Evolutionary conservation across 2,888 invertebrate genomes (phyloP).

Genomic region (Cerceris ruficornis): DNA sequence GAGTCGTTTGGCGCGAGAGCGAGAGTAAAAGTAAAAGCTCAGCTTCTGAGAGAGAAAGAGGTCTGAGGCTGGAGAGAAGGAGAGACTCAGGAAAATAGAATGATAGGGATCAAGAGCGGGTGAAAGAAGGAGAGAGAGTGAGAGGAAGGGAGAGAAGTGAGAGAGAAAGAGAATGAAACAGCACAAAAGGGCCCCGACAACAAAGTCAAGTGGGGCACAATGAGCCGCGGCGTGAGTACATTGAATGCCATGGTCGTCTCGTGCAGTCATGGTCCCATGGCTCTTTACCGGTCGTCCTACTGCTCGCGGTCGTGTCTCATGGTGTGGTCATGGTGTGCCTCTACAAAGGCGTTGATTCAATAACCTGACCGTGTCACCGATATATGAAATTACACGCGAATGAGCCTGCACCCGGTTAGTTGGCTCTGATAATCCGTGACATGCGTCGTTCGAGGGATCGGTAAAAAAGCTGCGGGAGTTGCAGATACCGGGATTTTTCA

Average conservation of each 20-base stretch:
- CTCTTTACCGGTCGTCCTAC: slow-evolving; percentile 59
- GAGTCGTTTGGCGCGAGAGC: slow-evolving; percentile 48
- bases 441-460: too few species aligned
- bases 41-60: slow-evolving; percentile 60
- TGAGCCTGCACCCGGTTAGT: slow-evolving; percentile 5
- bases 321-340: slow-evolving; percentile 61
- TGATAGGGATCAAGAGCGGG: slow-evolving; percentile 53
- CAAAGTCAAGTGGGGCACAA: slow-evolving; percentile 81
- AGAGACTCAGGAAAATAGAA: slow-evolving; percentile 31
- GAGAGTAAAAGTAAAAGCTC: slow-evolving; percentile 56
- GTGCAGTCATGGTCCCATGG: slow-evolving; percentile 69
- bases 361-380: slow-evolving; percentile 71
- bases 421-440: background rate
- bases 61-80: slow-evolving; percentile 28
- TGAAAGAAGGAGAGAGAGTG: slow-evolving; percentile 51
- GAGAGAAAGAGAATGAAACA: slow-evolving; percentile 64
- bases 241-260: slow-evolving; percentile 74
- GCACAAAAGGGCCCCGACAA: slow-evolving; percentile 74
- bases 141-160: slow-evolving; percentile 42
- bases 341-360: slow-evolving; percentile 70
- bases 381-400: slow-evolving; percentile 65
- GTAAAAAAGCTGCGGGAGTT: too few species aligned
- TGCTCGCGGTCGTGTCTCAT: slow-evolving; percentile 61
- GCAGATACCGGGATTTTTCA: too few species aligned
- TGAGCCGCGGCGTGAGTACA: slow-evolving; percentile 77